Conservation (phyloP, 2,113 vertebrate genomes). For the Hipposideros armiger region DNA sequence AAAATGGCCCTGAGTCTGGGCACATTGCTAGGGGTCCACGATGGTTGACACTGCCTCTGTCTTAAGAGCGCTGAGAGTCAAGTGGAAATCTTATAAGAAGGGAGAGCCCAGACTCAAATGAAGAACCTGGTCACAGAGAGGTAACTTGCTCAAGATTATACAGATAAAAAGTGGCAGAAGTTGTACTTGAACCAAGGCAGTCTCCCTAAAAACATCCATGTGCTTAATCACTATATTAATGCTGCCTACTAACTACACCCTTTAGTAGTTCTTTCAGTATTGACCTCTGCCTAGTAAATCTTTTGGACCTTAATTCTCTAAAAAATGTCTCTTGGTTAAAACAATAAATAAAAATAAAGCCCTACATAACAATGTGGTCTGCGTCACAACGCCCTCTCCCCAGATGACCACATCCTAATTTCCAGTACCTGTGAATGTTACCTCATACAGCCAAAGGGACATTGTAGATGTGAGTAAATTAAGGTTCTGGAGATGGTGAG, state of each 20-base stretch:
- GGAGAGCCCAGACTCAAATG: background rate
- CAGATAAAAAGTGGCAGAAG: background rate
- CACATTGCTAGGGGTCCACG: no score
- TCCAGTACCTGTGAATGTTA: background rate
- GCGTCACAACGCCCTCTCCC: background rate
- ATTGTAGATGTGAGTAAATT: background rate
- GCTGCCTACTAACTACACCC: background rate
- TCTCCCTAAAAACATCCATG: background rate
- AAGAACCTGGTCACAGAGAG: conserved; percentile 1
- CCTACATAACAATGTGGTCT: background rate
- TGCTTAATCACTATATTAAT: background rate
- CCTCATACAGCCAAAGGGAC: background rate
- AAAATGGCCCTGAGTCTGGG: background rate
- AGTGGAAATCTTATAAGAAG: background rate
- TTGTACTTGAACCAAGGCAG: conserved; percentile 25
- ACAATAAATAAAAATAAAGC: conserved; percentile 10
- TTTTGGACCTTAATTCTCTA: background rate
- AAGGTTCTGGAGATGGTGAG: background rate
- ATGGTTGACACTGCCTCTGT: background rate
- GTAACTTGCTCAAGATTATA: background rate
- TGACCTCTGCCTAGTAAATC: background rate
- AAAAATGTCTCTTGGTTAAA: background rate
- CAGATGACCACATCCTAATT: background rate
- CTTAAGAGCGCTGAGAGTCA: background rate
- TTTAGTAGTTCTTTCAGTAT: background rate